phyloP scores from a whole-genome alignment of 2,113 vertebrate genomes.

The Brachyhypopomus occidentalis region DNA sequence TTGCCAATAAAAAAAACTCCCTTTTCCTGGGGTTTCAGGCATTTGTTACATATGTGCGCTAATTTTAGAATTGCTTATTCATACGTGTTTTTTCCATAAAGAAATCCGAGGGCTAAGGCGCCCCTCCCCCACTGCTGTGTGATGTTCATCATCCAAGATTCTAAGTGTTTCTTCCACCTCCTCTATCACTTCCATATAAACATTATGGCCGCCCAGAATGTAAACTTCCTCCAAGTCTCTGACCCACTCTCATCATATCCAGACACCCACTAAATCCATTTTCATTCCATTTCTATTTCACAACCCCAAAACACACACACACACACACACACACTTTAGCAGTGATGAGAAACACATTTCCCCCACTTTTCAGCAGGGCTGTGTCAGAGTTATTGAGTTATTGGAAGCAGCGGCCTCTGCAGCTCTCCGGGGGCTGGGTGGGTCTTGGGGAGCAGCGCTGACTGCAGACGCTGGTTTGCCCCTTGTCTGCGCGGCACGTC shows the following conservation, averaged over 20 bases:
- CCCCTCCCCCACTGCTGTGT: constrained; percentile 1
- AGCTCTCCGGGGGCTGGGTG: constrained; percentile 61
- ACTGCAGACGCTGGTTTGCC: constrained; percentile 47
- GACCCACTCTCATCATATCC: constrained; percentile 51
- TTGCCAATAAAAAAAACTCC: neutral
- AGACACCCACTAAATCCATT: constrained; percentile 52
- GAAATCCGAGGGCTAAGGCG: neutral
- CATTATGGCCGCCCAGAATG: constrained; percentile 54
- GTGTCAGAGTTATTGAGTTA: constrained; percentile 59
- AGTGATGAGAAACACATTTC: constrained; percentile 72
- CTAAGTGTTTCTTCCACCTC: constrained; percentile 49
- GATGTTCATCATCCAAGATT: constrained; percentile 51
- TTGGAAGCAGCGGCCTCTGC: constrained; percentile 59
- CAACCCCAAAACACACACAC: constrained; percentile 37
- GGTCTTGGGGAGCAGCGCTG: constrained; percentile 58
- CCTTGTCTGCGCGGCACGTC: constrained; percentile 14
- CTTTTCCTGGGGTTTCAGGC: neutral
- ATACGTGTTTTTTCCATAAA: neutral
- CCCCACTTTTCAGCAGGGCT: constrained; percentile 58
- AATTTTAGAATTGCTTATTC: constrained; percentile 20
- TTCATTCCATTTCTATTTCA: constrained; percentile 51
- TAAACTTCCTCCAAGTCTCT: constrained; percentile 68
- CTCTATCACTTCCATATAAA: constrained; percentile 62
- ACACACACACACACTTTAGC: constrained; percentile 34
- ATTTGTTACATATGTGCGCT: neutral